These are phyloP conservation scores for Cataglyphis albicans DNA, from an alignment of 2,888 invertebrate genomes.

Conservation along the genomic window DNA sequence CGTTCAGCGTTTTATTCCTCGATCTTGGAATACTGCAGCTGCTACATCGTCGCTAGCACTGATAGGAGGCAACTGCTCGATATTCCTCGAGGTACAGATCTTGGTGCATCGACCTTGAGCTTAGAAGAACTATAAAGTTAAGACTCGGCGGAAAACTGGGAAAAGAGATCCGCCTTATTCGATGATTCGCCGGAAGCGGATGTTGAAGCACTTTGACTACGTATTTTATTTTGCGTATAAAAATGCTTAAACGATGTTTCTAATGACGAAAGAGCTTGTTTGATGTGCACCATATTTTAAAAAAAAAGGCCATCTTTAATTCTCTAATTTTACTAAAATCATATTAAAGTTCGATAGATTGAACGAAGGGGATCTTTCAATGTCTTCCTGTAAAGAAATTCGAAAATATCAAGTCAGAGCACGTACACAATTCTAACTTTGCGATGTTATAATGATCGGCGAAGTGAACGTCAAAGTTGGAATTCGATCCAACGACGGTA, in stretches of 20 bases:
- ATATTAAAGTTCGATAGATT: not conserved
- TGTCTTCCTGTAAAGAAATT: not conserved
- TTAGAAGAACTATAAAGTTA: not conserved
- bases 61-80: slow-evolving; percentile 68
- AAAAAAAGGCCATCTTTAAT: not conserved
- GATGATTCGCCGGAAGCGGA: not conserved
- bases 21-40: slow-evolving; percentile 70
- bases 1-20: slow-evolving; percentile 47
- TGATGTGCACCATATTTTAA: not conserved
- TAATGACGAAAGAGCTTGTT: not conserved
- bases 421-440: slow-evolving; percentile 35
- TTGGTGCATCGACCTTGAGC: slow-evolving; percentile 56
- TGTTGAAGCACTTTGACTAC: slow-evolving; percentile 5
- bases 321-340: not conserved
- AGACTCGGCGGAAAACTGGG: slow-evolving; percentile 27
- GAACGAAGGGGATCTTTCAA: not conserved
- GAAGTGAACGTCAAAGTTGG: slow-evolving; percentile 42
- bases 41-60: slow-evolving; percentile 60
- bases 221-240: not conserved
- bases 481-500: slow-evolving; percentile 39
- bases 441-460: slow-evolving; percentile 44
- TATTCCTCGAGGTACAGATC: slow-evolving; percentile 64
- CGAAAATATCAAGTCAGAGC: slow-evolving; percentile 6
- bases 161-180: not conserved
- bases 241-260: not conserved